phyloP scores from a whole-genome alignment of 2,888 invertebrate species.

The Aporophyla lueneburgensis region DNA sequence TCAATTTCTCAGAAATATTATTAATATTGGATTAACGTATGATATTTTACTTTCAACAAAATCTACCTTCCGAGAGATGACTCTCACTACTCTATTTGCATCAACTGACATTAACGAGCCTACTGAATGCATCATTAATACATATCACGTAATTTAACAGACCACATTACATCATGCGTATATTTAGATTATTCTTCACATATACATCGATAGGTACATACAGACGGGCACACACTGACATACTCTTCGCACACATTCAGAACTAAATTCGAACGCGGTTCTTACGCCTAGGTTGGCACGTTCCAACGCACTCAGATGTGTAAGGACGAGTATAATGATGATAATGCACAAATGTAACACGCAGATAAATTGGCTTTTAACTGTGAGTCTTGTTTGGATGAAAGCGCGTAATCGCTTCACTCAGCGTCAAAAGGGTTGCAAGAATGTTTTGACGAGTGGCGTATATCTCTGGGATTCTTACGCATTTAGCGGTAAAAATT shows the following conservation, averaged over 20 bases:
- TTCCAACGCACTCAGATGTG: constrained; percentile 10
- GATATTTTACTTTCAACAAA: not conserved
- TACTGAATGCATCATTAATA: constrained; percentile 31
- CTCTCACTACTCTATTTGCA: constrained; percentile 9
- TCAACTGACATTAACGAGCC: constrained; percentile 12
- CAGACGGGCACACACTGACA: constrained; percentile 7
- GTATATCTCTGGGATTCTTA: constrained; percentile 33
- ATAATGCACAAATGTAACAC: constrained; percentile 61
- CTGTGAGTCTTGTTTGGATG: constrained; percentile 61
- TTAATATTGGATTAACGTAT: not conserved
- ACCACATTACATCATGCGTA: constrained; percentile 54
- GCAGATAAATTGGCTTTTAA: constrained; percentile 66
- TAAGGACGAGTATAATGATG: constrained; percentile 53
- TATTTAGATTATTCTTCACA: constrained; percentile 38
- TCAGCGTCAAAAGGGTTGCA: constrained; percentile 51
- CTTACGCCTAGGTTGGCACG: not conserved
- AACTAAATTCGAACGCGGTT: no score
- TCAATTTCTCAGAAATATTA: not conserved
- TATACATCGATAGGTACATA: constrained; percentile 52
- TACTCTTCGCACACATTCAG: no score
- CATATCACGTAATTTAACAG: constrained; percentile 32
- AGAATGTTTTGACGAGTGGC: constrained; percentile 46
- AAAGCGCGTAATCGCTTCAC: constrained; percentile 51
- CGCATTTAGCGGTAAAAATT: constrained; percentile 30
- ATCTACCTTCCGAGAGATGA: not conserved